Base-by-base conservation (phyloP, 2,113 vertebrate genomes). In the Desmodus rotundus region DNA sequence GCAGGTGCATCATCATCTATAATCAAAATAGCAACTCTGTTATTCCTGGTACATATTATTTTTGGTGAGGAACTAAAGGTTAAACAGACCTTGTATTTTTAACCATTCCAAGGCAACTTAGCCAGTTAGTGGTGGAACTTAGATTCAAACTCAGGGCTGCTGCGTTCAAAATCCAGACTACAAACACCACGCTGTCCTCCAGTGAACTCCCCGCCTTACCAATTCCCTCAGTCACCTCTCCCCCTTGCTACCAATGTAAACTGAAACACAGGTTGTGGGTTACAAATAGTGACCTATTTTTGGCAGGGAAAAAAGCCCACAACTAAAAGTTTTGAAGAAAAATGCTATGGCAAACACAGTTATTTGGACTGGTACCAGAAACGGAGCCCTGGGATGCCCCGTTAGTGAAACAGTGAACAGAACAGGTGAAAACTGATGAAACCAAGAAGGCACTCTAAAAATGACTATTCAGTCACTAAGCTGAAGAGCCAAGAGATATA, bases 211-310 rank as follows among this genome's bases (percentile, higher is more conserved):
- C 38, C 15, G 14, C 50, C 72, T 47, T 5, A 19, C 24, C 16
- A 2, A 0, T 47, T 63, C 19, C 17, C 33, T 43, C 58, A 61
- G 24, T 11, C 3, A 0, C 56, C 0, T 9, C 20, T 10, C 1
- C 45, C 36, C 0, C 67, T 16, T 50, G 20, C 33, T 63, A 43
- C 43, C n/a, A 41, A 13, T 17, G 68, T 31, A 36, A 54, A 33
- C 47, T 73, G 43, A 86, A 67, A 70, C 19, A 10, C 56, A 22
- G 1, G 1, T 63, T 85, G 41, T 47, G 14, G 36, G 19, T 28
- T 61, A 88, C 41, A 80, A 85, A 76, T 38, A 12, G 1, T 80
- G 8, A 7, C 28, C 7, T 52, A 80, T 17, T 58, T 80, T 68
- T 67, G 31, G 56, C 33, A 54, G 50, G 56, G 5, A 54, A 70